Evolutionary conservation across 92 coral and sea anemone genomes (phyloP).

Genomic region (Porites cylindrica): DNA sequence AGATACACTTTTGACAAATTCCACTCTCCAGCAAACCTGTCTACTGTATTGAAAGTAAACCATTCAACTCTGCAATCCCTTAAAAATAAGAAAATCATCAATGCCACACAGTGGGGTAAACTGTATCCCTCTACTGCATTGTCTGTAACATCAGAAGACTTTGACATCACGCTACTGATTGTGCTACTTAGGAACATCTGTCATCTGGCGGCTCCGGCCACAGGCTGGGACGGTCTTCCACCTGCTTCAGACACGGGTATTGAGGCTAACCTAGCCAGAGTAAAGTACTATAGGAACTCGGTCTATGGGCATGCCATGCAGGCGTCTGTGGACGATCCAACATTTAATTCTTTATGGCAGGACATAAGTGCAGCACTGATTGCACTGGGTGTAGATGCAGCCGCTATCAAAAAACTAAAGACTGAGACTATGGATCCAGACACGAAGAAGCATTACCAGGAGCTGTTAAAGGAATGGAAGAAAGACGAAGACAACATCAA

Average conservation of each 20-base stretch:
- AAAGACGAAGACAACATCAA: conserved; percentile 21
- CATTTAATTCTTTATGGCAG: conserved; percentile 42
- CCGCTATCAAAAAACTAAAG: conserved; percentile 27
- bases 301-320: conserved; percentile 37
- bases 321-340: conserved; percentile 40
- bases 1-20: conserved; percentile 34
- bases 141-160: background rate
- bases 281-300: conserved; percentile 38
- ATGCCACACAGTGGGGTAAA: conserved; percentile 33
- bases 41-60: background rate
- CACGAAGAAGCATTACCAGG: conserved; percentile 24
- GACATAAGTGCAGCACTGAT: conserved; percentile 48
- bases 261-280: conserved; percentile 55
- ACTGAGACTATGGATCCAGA: conserved; percentile 45
- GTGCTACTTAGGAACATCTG: conserved; percentile 61
- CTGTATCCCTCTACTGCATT: conserved; percentile 1
- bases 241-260: conserved; percentile 20
- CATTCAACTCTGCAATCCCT: background rate
- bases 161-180: conserved; percentile 37
- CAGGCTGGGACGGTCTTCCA: conserved; percentile 55
- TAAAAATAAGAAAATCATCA: conserved; percentile 34
- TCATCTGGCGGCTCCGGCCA: background rate
- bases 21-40: conserved; percentile 31
- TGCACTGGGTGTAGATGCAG: conserved; percentile 48
- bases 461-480: conserved; percentile 50